Conservation (phyloP, 2,113 vertebrate genomes). For the Pipra filicauda region DNA sequence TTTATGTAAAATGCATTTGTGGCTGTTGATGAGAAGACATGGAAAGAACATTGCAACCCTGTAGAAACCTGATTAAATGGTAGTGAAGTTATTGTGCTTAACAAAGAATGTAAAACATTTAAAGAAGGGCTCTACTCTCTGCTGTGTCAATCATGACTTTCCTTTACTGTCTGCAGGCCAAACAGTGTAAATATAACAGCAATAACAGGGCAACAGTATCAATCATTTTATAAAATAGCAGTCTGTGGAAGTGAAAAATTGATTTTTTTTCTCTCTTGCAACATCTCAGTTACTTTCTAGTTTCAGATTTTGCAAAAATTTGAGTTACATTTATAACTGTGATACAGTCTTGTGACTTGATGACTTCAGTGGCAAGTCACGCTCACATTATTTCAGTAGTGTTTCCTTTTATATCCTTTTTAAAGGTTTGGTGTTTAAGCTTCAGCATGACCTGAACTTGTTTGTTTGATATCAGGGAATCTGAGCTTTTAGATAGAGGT, state of each 20-base stretch:
- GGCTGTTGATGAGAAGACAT: background rate
- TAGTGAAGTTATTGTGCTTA: background rate
- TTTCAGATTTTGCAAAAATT: background rate
- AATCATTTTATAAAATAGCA: background rate
- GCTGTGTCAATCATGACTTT: accelerated
- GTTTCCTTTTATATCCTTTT: background rate
- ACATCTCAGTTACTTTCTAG: background rate
- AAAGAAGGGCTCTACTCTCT: background rate
- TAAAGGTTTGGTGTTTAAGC: background rate
- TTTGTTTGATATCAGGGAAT: background rate
- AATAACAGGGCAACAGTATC: background rate
- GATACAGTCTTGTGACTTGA: background rate
- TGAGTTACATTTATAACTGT: background rate
- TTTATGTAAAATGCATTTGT: background rate
- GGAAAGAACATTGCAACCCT: background rate
- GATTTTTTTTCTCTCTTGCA: background rate
- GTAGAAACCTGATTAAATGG: background rate
- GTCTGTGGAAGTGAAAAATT: background rate
- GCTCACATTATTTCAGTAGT: background rate
- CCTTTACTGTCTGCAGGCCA: background rate
- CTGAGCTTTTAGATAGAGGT: background rate
- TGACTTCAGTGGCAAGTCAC: background rate
- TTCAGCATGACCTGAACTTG: background rate
- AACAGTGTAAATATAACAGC: background rate
- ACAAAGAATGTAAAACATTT: background rate